A percentile compares a stretch with the other conserved stretches of the same genome.
Evolutionary conservation across 2,797 vertebrate species (phyloP).

Genomic region (Tenualosa thibaudeaui): DNA sequence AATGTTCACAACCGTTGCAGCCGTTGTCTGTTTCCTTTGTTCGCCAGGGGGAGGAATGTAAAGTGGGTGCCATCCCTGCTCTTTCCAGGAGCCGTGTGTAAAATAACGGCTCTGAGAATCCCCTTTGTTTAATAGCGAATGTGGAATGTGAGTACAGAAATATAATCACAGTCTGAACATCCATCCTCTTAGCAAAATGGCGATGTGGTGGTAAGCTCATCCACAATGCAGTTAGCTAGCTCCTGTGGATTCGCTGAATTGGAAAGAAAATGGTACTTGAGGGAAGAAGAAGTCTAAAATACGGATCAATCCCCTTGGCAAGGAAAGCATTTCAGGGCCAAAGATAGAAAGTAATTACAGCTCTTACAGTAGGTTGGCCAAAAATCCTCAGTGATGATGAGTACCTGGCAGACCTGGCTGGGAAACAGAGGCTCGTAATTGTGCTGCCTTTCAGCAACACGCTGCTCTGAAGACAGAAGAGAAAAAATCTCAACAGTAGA

Average conservation of each 20-base stretch:
- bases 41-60: neutral
- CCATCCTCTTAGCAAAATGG: neutral
- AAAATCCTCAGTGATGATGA: neutral
- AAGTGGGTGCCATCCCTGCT: neutral
- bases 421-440: neutral
- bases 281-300: neutral
- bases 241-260: neutral
- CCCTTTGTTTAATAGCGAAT: neutral
- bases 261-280: neutral
- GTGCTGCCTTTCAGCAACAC: neutral
- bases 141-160: neutral
- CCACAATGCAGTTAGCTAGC: neutral
- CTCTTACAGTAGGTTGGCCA: neutral
- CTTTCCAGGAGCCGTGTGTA: neutral
- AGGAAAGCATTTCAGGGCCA: neutral
- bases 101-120: neutral
- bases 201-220: neutral
- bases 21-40: neutral
- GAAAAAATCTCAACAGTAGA: neutral
- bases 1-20: neutral
- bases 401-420: neutral
- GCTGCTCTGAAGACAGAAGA: neutral
- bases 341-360: conserved; percentile 19
- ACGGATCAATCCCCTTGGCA: neutral
- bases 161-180: neutral